Conservation (phyloP, 2,797 vertebrate genomes). For the Tolypeutes matacus region DNA sequence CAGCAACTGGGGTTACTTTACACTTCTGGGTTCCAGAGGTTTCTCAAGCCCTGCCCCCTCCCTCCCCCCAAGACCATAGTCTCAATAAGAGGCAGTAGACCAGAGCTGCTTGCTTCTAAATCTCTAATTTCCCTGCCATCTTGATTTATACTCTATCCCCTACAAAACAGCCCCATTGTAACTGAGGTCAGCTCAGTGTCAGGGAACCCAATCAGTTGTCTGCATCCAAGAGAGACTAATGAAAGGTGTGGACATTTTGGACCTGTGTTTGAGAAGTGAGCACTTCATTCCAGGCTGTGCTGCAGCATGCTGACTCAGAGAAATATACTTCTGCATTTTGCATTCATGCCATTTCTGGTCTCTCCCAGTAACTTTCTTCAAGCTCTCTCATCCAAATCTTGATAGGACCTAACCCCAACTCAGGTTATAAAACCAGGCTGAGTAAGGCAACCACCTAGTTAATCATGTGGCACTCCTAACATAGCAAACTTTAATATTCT, state of each 20-base stretch:
- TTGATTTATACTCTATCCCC: background rate
- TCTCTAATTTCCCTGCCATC: constrained; percentile 31
- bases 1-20: background rate
- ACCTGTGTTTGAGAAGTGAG: background rate
- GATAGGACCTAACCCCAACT: background rate
- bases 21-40: background rate
- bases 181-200: background rate
- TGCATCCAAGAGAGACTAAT: background rate
- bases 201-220: background rate
- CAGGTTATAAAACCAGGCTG: background rate
- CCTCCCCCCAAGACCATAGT: background rate
- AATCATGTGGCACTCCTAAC: background rate
- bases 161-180: background rate
- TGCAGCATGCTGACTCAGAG: background rate
- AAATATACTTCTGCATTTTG: background rate
- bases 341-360: background rate
- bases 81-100: background rate
- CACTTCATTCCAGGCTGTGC: background rate
- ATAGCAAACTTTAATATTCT: constrained; percentile 23
- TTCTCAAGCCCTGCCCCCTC: background rate
- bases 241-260: background rate
- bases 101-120: background rate
- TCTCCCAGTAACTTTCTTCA: background rate
- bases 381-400: background rate
- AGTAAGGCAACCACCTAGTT: background rate